phyloP scores from a whole-genome alignment of 2,888 invertebrate species.

The Harmothoe impar region DNA sequence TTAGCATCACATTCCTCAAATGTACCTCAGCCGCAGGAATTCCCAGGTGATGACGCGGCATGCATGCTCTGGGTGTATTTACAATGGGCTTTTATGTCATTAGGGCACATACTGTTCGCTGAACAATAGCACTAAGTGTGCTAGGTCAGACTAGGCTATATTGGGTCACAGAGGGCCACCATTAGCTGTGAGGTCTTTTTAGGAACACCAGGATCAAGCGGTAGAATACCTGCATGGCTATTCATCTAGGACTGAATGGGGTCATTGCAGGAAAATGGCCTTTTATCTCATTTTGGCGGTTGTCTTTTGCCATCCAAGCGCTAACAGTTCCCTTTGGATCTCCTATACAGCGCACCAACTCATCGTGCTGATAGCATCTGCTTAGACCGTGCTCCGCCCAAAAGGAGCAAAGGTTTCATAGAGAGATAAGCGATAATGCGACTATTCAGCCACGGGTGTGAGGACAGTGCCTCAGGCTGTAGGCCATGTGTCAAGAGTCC shows the following conservation, averaged over 20 bases:
- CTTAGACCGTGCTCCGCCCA: background rate
- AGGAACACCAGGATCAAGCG: background rate
- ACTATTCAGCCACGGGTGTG: background rate
- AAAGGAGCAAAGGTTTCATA: background rate
- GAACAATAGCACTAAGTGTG: constrained; percentile 15
- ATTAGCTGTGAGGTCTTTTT: background rate
- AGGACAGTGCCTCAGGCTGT: background rate
- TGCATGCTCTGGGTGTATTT: background rate
- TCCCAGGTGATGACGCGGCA: background rate
- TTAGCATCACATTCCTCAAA: background rate
- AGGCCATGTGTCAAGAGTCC: background rate
- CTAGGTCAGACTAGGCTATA: background rate
- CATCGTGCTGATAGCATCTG: background rate
- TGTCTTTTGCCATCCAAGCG: background rate
- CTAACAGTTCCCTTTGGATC: background rate
- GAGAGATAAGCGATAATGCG: background rate
- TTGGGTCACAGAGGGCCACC: background rate
- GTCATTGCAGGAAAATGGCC: background rate
- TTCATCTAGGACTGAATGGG: background rate
- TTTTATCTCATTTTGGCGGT: background rate
- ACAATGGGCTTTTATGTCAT: background rate
- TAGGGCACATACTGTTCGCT: background rate
- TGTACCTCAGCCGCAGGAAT: background rate
- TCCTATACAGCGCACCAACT: background rate
- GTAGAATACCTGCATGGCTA: background rate